Evolutionary conservation across 2,113 vertebrate species (phyloP).

Genomic region (Hepsetus odoe): DNA sequence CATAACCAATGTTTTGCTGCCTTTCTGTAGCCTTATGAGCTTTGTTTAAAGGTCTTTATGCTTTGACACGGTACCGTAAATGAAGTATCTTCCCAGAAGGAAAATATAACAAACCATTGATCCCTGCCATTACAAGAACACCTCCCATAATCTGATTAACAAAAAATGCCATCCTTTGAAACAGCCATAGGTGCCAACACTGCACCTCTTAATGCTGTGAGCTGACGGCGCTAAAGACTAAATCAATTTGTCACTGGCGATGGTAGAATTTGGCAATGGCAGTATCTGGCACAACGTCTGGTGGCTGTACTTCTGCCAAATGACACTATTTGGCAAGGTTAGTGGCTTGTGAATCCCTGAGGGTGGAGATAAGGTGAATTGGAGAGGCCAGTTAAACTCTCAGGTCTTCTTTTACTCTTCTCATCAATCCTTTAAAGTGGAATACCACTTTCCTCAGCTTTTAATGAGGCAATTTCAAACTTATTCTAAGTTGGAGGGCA

Average conservation of each 20-base stretch:
- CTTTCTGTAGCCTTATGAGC: too few relatives aligned
- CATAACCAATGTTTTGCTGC: too few relatives aligned
- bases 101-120: neutral
- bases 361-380: slow-evolving; percentile 9
- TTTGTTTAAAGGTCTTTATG: too few relatives aligned
- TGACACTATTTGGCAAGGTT: slow-evolving; percentile 38
- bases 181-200: slow-evolving; percentile 4
- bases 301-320: slow-evolving; percentile 29
- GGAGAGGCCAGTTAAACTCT: neutral
- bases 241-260: slow-evolving; percentile 32
- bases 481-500: slow-evolving; percentile 3
- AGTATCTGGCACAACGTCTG: slow-evolving; percentile 24
- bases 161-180: neutral
- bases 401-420: neutral
- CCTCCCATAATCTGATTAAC: slow-evolving; percentile 10
- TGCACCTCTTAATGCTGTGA: slow-evolving; percentile 11
- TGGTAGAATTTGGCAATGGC: slow-evolving; percentile 29
- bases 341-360: slow-evolving; percentile 14
- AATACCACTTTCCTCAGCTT: neutral
- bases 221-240: slow-evolving; percentile 27
- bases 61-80: neutral
- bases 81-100: neutral
- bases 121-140: slow-evolving; percentile 8
- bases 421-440: neutral
- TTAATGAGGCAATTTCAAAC: neutral